Percentiles rank a stretch among this genome's conserved stretches.
These are phyloP conservation scores for Conistra vaccinii DNA, from an alignment of 2,888 invertebrate genomes.

Conservation along the genomic window DNA sequence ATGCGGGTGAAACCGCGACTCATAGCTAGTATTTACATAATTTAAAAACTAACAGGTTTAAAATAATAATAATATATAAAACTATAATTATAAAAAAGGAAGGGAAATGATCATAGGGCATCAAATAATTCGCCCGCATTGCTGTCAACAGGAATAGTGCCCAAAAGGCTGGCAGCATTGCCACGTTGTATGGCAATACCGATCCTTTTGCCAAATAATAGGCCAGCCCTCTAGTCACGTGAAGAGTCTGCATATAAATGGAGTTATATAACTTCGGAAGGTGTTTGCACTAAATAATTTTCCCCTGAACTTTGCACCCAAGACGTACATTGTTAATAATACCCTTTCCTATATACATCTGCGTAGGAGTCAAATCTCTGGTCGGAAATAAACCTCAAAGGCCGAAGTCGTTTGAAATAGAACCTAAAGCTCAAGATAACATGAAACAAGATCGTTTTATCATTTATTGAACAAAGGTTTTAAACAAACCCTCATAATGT, in stretches of 20 bases:
- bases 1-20: too few species aligned
- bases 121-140: too few species aligned
- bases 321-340: not conserved
- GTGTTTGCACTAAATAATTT: not conserved
- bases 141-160: too few species aligned
- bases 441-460: conserved; percentile 20
- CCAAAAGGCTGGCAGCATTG: too few species aligned
- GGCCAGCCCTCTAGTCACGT: too few species aligned
- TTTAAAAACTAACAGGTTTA: too few species aligned
- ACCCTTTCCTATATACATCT: not conserved
- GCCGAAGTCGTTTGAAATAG: conserved; percentile 22
- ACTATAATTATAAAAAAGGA: too few species aligned
- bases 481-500: conserved; percentile 12
- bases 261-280: not conserved
- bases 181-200: too few species aligned
- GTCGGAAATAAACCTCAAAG: conserved; percentile 4
- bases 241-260: not conserved
- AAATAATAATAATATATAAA: too few species aligned
- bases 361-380: not conserved
- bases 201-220: too few species aligned
- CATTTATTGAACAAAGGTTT: conserved; percentile 38
- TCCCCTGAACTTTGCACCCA: not conserved
- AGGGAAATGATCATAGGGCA: too few species aligned
- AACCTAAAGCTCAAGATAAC: conserved; percentile 30
- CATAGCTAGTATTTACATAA: too few species aligned